Percentiles rank a stretch among this genome's conserved stretches.
Conservation (phyloP, 2,113 vertebrate genomes). For the Galemys pyrenaicus region DNA sequence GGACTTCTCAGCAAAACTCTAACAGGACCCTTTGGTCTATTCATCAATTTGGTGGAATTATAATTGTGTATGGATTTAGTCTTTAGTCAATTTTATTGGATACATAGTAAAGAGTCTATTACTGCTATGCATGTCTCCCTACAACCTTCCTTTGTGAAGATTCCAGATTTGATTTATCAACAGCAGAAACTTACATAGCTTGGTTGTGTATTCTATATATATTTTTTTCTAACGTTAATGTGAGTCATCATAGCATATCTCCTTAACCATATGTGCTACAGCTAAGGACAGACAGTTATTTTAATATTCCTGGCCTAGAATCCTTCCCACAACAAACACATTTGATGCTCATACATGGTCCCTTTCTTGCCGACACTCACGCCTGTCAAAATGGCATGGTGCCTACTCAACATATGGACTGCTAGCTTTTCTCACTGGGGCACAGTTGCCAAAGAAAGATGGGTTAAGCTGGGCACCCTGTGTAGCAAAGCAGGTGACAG, state of each 20-base stretch:
- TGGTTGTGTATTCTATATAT: constrained; percentile 72
- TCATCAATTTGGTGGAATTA: not conserved
- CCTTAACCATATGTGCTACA: constrained; percentile 72
- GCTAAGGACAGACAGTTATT: constrained; percentile 79
- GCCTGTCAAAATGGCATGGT: constrained; percentile 74
- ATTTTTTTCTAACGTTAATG: constrained; percentile 68
- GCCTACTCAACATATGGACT: constrained; percentile 80
- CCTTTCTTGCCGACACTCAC: constrained; percentile 72
- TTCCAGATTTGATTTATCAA: constrained; percentile 54
- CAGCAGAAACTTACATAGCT: constrained; percentile 64
- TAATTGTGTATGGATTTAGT: not conserved
- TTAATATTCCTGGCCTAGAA: constrained; percentile 79
- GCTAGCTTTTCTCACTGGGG: constrained; percentile 74
- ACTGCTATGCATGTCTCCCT: constrained; percentile 12
- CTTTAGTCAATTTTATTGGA: not conserved
- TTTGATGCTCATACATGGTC: constrained; percentile 64
- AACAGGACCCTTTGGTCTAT: constrained; percentile 27
- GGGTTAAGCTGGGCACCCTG: constrained; percentile 72
- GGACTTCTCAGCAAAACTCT: constrained; percentile 48
- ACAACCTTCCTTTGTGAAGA: constrained; percentile 60
- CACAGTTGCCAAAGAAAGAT: constrained; percentile 81
- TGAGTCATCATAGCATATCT: constrained; percentile 71
- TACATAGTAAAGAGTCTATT: constrained; percentile 29
- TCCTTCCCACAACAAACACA: constrained; percentile 76
- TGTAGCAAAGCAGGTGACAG: constrained; percentile 55